Evolutionary conservation across 2,113 vertebrate species (phyloP).

Genomic region (Pseudolaguvia tuberculata): DNA sequence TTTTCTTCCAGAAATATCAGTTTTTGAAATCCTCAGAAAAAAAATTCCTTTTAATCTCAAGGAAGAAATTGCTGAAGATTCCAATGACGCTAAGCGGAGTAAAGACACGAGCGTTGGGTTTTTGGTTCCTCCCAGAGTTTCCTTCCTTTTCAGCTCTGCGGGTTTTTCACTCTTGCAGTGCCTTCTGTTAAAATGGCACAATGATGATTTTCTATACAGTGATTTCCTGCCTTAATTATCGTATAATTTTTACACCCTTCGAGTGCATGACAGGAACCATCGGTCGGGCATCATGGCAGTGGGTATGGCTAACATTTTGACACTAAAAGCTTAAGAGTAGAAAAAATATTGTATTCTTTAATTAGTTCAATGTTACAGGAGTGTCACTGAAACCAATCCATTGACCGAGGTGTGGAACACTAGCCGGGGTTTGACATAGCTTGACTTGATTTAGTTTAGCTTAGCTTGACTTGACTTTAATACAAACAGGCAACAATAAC

Average conservation of each 20-base stretch:
- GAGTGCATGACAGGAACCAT: neutral
- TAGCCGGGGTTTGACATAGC: too few species aligned
- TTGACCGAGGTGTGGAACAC: too few species aligned
- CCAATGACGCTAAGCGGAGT: neutral
- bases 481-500: too few species aligned
- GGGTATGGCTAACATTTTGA: neutral
- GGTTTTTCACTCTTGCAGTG: neutral
- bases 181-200: neutral
- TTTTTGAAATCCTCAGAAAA: too few species aligned
- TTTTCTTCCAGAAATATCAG: too few species aligned
- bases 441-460: too few species aligned
- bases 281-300: neutral
- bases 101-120: neutral
- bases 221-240: neutral
- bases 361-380: neutral
- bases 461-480: too few species aligned
- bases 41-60: too few species aligned
- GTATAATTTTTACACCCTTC: neutral
- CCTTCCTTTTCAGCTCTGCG: neutral
- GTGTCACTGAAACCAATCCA: neutral
- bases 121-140: conserved; percentile 4
- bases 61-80: too few species aligned
- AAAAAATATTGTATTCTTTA: neutral
- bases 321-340: neutral
- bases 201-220: neutral